phyloP scores from a whole-genome alignment of 2,113 vertebrate species.

The Oenanthe melanoleuca region DNA sequence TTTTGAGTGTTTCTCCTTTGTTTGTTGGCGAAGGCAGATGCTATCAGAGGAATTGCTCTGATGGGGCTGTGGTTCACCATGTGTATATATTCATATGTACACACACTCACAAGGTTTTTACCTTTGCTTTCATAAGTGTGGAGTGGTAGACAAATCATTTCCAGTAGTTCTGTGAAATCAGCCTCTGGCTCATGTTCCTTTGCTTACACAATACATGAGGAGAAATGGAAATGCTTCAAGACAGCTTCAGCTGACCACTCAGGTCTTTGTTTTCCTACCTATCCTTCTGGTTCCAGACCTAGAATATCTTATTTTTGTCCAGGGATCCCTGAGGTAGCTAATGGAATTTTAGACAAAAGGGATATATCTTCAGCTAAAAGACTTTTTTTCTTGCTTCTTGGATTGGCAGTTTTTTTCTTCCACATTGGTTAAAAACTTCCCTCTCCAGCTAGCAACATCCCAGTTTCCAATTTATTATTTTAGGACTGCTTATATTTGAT shows the following conservation, averaged over 20 bases:
- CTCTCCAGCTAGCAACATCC: background rate
- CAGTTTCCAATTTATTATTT: background rate
- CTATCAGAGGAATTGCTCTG: background rate
- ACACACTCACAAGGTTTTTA: background rate
- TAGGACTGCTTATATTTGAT: background rate
- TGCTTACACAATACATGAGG: background rate
- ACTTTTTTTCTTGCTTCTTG: background rate
- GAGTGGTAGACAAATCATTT: background rate
- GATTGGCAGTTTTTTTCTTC: background rate
- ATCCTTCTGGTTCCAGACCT: background rate
- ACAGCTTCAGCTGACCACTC: background rate
- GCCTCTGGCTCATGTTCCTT: background rate
- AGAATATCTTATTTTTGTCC: background rate
- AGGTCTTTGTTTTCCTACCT: background rate
- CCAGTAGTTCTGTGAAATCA: background rate
- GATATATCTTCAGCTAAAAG: background rate
- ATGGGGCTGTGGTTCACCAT: background rate
- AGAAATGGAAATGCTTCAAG: background rate
- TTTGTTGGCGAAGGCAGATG: background rate
- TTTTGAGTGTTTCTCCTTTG: background rate
- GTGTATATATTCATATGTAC: too few relatives aligned
- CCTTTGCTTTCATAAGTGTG: background rate
- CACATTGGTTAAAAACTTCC: background rate
- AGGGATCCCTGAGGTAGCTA: background rate
- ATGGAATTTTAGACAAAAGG: background rate